Percentiles rank a stretch among this genome's conserved stretches.
phyloP scores from a whole-genome alignment of 2,888 invertebrate species.

The Diarsia dahlii region DNA sequence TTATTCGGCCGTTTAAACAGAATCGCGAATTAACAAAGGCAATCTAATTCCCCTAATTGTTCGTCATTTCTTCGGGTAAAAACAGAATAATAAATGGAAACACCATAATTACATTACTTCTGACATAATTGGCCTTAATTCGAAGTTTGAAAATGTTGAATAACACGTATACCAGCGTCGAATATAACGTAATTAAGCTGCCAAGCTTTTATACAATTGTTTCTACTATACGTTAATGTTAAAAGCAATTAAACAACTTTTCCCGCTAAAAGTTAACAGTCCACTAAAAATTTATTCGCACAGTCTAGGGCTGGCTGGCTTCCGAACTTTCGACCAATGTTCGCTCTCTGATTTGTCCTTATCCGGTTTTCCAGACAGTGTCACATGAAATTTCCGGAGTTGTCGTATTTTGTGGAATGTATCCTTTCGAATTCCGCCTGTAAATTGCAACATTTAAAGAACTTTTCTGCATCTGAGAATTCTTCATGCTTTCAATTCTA shows the following conservation, averaged over 20 bases:
- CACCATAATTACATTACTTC: slow-evolving; percentile 58
- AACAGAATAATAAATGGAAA: slow-evolving; percentile 60
- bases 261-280: slow-evolving; percentile 54
- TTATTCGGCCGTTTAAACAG: slow-evolving; percentile 28
- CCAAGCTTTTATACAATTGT: slow-evolving; percentile 51
- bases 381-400: slow-evolving; percentile 56
- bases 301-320: slow-evolving; percentile 35
- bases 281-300: slow-evolving; percentile 47
- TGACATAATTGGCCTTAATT: slow-evolving; percentile 60
- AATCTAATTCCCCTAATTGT: slow-evolving; percentile 52
- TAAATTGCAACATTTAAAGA: not conserved
- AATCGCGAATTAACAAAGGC: slow-evolving; percentile 34
- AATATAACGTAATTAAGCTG: slow-evolving; percentile 44
- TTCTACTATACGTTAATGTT: slow-evolving; percentile 44
- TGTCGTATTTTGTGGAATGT: slow-evolving; percentile 41
- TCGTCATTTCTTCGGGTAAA: slow-evolving; percentile 50
- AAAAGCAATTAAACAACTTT: slow-evolving; percentile 59
- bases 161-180: slow-evolving; percentile 31
- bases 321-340: slow-evolving; percentile 30
- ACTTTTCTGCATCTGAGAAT: not conserved
- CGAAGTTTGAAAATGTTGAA: slow-evolving; percentile 52
- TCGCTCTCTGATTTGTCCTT: slow-evolving; percentile 35
- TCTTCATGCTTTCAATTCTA: not conserved
- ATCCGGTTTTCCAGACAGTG: slow-evolving; percentile 56
- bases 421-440: slow-evolving; percentile 16